Percentiles rank a stretch among this genome's conserved stretches.
Conservation (phyloP, 2,797 vertebrate genomes). For the Halcyon leucocephala region DNA sequence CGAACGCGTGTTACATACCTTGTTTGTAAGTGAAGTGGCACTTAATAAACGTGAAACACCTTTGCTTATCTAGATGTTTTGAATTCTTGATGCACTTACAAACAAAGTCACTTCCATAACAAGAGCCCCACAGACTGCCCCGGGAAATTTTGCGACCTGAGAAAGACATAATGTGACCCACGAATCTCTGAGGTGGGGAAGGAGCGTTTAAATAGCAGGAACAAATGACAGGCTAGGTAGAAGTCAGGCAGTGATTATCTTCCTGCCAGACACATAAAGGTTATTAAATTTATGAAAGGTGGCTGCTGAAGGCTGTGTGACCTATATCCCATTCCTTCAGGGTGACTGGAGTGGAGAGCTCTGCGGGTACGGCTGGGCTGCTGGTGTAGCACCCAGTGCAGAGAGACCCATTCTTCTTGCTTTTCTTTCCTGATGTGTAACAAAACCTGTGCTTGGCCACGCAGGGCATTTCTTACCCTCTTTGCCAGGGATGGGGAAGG, state of each 20-base stretch:
- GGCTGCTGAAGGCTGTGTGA: not conserved
- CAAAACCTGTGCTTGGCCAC: not conserved
- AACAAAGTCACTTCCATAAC: slow-evolving; percentile 17
- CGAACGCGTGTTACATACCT: not conserved
- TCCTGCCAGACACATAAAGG: not conserved
- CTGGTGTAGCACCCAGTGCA: not conserved
- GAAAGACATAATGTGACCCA: not conserved
- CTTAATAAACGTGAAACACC: slow-evolving; percentile 36
- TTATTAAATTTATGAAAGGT: slow-evolving; percentile 15
- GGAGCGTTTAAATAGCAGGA: not conserved
- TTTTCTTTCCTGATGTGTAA: rapidly evolving
- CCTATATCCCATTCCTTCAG: not conserved
- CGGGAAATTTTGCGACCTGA: not conserved
- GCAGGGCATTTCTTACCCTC: rapidly evolving
- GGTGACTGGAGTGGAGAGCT: not conserved
- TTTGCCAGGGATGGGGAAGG: not conserved
- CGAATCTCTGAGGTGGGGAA: slow-evolving; percentile 3
- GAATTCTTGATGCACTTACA: slow-evolving; percentile 21
- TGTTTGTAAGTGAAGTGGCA: not conserved
- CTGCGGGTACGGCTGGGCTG: not conserved
- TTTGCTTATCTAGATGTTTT: slow-evolving; percentile 21
- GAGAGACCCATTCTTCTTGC: not conserved
- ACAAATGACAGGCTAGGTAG: slow-evolving; percentile 16
- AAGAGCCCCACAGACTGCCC: not conserved
- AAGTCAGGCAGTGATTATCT: slow-evolving; percentile 13